Conservation (phyloP, 2,113 vertebrate genomes). For the Excalfactoria chinensis region DNA sequence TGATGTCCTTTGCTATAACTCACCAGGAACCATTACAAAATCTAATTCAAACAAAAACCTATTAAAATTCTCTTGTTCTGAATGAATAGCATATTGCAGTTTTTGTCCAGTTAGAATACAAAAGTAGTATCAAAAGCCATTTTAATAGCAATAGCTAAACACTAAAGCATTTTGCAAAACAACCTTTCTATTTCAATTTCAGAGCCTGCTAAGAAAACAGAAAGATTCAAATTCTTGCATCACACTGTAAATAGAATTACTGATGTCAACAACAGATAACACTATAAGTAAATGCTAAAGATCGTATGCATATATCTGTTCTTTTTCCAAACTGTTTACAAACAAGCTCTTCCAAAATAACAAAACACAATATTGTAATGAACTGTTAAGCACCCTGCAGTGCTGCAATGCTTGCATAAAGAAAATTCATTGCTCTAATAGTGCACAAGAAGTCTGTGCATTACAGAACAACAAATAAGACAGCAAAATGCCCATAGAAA, state of each 20-base stretch:
- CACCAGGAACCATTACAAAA: background rate
- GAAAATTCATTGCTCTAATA: background rate
- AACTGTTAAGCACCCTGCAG: background rate
- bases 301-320: background rate
- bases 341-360: conserved; percentile 9
- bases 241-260: background rate
- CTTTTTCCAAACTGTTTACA: background rate
- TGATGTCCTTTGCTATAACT: background rate
- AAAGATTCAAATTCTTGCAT: background rate
- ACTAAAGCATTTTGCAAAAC: background rate
- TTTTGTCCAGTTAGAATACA: background rate
- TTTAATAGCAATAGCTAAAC: background rate
- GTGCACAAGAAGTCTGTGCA: background rate
- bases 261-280: background rate
- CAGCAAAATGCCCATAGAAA: background rate
- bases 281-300: background rate
- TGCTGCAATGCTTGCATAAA: background rate
- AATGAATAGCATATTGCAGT: background rate
- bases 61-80: background rate
- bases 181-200: background rate
- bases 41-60: background rate
- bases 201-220: background rate
- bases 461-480: background rate
- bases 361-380: background rate
- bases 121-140: background rate